A percentile compares a stretch with the other conserved stretches of the same genome.
These are phyloP conservation scores for Tipula vernalis DNA, from an alignment of 2,888 invertebrate genomes.

Conservation along the genomic window DNA sequence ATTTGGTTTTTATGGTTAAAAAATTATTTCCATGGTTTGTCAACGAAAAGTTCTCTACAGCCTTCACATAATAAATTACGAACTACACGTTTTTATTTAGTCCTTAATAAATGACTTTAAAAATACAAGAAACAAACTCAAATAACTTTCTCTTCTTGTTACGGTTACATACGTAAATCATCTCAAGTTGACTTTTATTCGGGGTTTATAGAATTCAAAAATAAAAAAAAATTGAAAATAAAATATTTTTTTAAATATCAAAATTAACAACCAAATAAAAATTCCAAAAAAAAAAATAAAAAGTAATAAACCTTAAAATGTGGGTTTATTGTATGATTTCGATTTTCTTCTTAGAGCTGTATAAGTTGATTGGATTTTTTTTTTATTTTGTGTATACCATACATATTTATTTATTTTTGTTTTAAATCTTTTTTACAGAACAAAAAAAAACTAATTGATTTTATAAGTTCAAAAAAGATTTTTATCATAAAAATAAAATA, in stretches of 20 bases:
- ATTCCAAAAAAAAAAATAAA: not conserved
- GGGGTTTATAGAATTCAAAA: not conserved
- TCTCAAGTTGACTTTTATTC: not conserved
- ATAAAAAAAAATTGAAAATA: not conserved
- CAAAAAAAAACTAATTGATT: slow-evolving; percentile 7
- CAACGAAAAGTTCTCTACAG: too few relatives aligned
- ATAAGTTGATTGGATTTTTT: not conserved
- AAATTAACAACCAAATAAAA: slow-evolving; percentile 5
- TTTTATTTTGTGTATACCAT: not conserved
- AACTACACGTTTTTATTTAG: not conserved
- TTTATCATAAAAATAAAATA: not conserved
- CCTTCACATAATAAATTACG: too few relatives aligned
- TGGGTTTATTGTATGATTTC: slow-evolving; percentile 7
- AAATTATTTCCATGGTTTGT: too few relatives aligned
- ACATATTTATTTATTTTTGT: not conserved
- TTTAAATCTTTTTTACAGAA: not conserved
- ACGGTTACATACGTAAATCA: not conserved
- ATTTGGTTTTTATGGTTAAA: too few relatives aligned
- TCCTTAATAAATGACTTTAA: not conserved
- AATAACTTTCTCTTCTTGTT: not conserved
- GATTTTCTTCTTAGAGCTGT: not conserved
- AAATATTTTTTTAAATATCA: not conserved
- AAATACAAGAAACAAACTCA: not conserved
- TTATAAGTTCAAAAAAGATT: slow-evolving; percentile 10
- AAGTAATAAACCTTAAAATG: not conserved